phyloP scores from a whole-genome alignment of 2,797 vertebrate species.

The Enteromius thamalakanensis region DNA sequence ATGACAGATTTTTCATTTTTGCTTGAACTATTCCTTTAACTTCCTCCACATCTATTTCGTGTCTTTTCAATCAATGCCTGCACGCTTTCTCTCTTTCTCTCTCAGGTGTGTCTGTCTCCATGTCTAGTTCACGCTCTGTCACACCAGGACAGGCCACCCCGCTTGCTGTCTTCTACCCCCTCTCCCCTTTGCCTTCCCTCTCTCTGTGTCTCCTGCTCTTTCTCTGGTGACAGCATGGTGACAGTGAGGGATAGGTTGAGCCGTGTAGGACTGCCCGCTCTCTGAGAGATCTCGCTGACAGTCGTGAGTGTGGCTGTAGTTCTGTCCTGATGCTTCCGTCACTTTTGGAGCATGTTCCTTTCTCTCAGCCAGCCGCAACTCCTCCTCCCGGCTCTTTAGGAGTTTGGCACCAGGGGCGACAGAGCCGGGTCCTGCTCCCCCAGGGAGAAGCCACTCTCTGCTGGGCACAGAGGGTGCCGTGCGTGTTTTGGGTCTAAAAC shows the following conservation, averaged over 20 bases:
- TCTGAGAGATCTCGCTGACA: conserved; percentile 69
- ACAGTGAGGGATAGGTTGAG: conserved; percentile 59
- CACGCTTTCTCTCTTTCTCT: conserved; percentile 44
- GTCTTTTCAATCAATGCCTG: conserved; percentile 31
- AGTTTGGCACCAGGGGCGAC: conserved; percentile 43
- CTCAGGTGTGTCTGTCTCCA: conserved; percentile 63
- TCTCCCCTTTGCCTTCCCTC: conserved; percentile 49
- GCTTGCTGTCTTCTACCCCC: conserved; percentile 38
- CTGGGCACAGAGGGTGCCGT: conserved; percentile 9
- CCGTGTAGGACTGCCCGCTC: conserved; percentile 48
- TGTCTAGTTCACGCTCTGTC: conserved; percentile 72
- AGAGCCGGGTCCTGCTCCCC: conserved; percentile 52
- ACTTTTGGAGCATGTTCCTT: conserved; percentile 77
- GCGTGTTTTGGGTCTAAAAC: conserved; percentile 13
- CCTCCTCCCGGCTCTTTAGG: conserved; percentile 30
- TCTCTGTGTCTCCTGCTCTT: conserved; percentile 54
- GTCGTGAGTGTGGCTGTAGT: conserved; percentile 63
- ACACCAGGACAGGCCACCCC: conserved; percentile 69
- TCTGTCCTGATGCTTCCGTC: conserved; percentile 72
- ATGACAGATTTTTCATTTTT: conserved; percentile 1
- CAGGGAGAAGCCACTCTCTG: conserved; percentile 36
- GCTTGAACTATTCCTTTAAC: conserved; percentile 16
- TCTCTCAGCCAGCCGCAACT: conserved; percentile 69
- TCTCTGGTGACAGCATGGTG: conserved; percentile 56
- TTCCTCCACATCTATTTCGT: conserved; percentile 21